Percentiles rank a stretch among this genome's conserved stretches.
Evolutionary conservation across 92 coral and sea anemone genomes (phyloP).

Genomic region (Umimayanthus kanabou): DNA sequence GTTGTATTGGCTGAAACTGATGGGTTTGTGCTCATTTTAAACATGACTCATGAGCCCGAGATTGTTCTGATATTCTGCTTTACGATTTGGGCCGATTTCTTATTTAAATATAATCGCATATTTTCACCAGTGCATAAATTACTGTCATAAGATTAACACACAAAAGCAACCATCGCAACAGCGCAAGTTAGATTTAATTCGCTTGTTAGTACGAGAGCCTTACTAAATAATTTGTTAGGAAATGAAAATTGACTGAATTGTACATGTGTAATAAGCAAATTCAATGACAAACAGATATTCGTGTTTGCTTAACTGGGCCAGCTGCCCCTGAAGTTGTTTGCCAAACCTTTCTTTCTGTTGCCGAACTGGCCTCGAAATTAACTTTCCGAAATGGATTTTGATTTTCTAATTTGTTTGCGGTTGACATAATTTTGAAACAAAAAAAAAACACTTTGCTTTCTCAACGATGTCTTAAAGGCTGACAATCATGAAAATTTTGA

Average conservation of each 20-base stretch:
- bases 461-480: not conserved
- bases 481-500: not conserved
- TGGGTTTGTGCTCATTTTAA: too few relatives aligned
- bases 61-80: too few relatives aligned
- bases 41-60: too few relatives aligned
- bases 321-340: not conserved
- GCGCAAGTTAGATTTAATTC: not conserved
- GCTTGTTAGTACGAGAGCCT: constrained; percentile 12
- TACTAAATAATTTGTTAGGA: not conserved
- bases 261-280: not conserved
- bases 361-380: not conserved
- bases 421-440: not conserved
- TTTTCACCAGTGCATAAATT: not conserved
- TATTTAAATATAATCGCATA: not conserved
- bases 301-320: constrained; percentile 5
- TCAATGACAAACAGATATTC: not conserved
- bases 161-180: not conserved
- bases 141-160: not conserved
- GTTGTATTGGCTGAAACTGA: too few relatives aligned
- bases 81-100: too few relatives aligned
- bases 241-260: not conserved
- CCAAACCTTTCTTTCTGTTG: not conserved
- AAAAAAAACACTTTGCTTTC: not conserved
- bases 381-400: constrained; percentile 10
- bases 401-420: not conserved